Conservation (phyloP, 2,888 invertebrate genomes). For the Litoditis marina region DNA sequence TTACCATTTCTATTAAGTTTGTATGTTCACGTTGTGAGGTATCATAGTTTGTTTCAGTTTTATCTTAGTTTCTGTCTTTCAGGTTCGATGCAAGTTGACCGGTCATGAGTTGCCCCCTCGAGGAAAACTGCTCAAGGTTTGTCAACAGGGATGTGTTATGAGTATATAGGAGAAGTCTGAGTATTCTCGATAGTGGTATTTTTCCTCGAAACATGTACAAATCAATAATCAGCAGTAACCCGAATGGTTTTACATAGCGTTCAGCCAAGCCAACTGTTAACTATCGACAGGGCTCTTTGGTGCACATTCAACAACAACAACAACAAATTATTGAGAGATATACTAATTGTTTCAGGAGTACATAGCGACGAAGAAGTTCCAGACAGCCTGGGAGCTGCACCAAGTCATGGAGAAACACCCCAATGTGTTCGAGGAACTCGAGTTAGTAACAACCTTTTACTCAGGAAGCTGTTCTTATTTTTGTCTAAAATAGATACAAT, state of each 20-base stretch:
- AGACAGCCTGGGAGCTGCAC: conserved; percentile 19
- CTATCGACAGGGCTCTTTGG: too few species aligned
- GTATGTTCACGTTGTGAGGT: too few species aligned
- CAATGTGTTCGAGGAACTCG: conserved; percentile 23
- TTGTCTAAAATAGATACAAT: too few species aligned
- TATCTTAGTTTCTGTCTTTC: neutral
- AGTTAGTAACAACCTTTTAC: neutral
- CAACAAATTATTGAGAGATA: too few species aligned
- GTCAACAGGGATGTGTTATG: neutral
- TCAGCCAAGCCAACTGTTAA: too few species aligned
- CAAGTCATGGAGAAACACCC: conserved; percentile 17
- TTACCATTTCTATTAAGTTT: too few species aligned
- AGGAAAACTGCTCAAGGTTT: conserved; percentile 1
- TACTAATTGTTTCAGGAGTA: conserved; percentile 16
- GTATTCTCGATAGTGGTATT: too few species aligned
- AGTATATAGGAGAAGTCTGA: too few species aligned
- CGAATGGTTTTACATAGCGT: too few species aligned
- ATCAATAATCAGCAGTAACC: too few species aligned
- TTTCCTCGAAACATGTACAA: too few species aligned
- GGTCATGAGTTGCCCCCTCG: conserved; percentile 25
- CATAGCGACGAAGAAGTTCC: conserved; percentile 24
- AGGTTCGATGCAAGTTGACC: conserved; percentile 28
- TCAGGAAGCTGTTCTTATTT: neutral
- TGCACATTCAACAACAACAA: too few species aligned
- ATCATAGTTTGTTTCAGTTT: neutral